Conservation (phyloP, 2,888 invertebrate species). For the Schizaphis graminum region DNA sequence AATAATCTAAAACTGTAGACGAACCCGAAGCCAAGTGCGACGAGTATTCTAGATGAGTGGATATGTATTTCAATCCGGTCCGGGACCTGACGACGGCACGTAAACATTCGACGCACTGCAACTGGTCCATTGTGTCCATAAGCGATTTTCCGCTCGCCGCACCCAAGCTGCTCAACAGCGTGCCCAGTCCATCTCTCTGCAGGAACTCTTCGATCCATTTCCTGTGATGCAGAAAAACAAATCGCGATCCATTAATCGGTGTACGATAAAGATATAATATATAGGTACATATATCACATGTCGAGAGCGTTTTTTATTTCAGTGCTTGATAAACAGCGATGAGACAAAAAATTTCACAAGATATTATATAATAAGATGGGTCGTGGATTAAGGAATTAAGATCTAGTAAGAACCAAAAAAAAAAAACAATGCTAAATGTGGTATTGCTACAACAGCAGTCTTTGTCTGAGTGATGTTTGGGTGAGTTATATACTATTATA, state of each 20-base stretch:
- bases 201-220: conserved; percentile 72
- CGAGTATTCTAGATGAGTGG: conserved; percentile 48
- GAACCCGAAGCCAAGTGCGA: conserved; percentile 58
- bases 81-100: conserved; percentile 72
- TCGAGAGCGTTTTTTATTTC: background rate
- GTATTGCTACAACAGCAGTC: background rate
- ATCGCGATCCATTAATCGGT: background rate
- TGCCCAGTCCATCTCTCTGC: conserved; percentile 71
- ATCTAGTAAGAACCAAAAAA: background rate
- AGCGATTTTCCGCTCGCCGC: conserved; percentile 70
- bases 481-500: background rate
- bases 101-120: conserved; percentile 72
- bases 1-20: background rate
- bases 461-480: background rate
- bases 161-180: conserved; percentile 71
- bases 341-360: background rate
- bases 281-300: background rate
- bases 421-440: background rate
- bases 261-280: background rate
- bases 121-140: conserved; percentile 71
- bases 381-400: background rate
- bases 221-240: conserved; percentile 64
- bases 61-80: conserved; percentile 71
- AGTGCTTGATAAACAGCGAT: background rate
- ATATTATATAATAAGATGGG: background rate